These are phyloP conservation scores for Drosophila trapezifrons DNA, from an alignment of 1,140 invertebrate genomes.

Conservation along the genomic window DNA sequence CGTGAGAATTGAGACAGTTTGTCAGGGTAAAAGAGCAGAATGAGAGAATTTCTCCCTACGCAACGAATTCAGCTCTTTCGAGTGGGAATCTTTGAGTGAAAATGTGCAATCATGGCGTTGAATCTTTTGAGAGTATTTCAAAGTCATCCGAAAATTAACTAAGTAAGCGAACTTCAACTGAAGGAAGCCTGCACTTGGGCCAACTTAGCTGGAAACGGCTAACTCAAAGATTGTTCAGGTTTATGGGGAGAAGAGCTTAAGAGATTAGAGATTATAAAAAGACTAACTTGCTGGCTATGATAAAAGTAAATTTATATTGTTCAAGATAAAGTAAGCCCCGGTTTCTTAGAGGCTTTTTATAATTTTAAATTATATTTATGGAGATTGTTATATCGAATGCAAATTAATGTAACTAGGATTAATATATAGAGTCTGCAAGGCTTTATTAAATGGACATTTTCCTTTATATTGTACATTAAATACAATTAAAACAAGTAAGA, in stretches of 20 bases:
- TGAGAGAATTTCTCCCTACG: conserved; percentile 2
- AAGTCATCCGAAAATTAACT: conserved; percentile 1
- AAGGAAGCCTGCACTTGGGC: not conserved
- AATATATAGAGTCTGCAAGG: too few relatives aligned
- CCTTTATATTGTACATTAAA: too few relatives aligned
- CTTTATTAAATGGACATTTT: too few relatives aligned
- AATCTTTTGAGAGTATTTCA: not conserved
- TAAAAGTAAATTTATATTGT: not conserved
- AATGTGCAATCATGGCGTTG: too few relatives aligned
- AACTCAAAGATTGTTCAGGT: not conserved
- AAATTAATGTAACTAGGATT: too few relatives aligned
- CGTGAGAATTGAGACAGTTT: conserved; percentile 28
- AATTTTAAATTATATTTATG: too few relatives aligned
- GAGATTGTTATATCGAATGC: too few relatives aligned
- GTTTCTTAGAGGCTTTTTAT: not conserved
- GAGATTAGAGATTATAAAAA: conserved; percentile 5
- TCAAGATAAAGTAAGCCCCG: not conserved
- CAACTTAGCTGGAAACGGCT: not conserved
- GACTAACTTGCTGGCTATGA: too few relatives aligned
- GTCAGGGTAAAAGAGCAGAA: not conserved
- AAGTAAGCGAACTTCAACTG: not conserved
- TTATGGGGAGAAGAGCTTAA: not conserved
- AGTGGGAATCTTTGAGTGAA: conserved; percentile 37
- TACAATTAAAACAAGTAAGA: too few relatives aligned
- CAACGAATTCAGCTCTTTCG: conserved; percentile 7